These are phyloP conservation scores for Laticauda colubrina DNA, from an alignment of 2,113 vertebrate genomes.

Conservation along the genomic window DNA sequence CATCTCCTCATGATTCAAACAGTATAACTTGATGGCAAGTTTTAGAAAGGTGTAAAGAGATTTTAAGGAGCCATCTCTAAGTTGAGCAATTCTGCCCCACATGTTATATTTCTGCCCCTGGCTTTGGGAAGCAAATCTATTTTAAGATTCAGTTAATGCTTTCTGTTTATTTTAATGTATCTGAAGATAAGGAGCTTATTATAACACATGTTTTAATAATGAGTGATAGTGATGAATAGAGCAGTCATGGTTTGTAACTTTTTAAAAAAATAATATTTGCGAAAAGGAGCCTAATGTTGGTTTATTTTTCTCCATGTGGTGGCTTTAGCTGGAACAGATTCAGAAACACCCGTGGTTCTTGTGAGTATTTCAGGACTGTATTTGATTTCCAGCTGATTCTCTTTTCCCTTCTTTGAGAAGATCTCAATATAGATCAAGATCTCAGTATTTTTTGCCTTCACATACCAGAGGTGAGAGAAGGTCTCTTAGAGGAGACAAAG, in stretches of 20 bases:
- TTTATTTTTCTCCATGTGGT: neutral
- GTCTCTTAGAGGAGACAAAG: neutral
- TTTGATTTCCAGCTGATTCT: neutral
- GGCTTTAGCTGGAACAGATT: slow-evolving; percentile 84
- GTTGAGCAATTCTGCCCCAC: neutral
- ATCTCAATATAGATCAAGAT: neutral
- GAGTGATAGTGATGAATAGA: neutral
- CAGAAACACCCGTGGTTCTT: slow-evolving; percentile 92
- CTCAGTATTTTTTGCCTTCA: neutral
- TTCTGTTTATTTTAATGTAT: neutral
- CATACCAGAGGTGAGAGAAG: neutral
- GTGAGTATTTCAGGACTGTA: slow-evolving; percentile 73
- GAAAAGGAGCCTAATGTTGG: neutral
- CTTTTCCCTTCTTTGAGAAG: neutral
- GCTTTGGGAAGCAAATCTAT: neutral
- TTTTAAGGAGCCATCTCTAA: neutral
- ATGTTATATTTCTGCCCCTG: neutral
- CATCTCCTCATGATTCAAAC: neutral
- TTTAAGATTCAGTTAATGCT: neutral
- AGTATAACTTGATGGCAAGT: neutral
- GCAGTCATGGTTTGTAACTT: neutral
- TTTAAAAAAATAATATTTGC: neutral
- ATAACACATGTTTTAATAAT: neutral
- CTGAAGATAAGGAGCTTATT: neutral
- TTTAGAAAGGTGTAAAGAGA: neutral